A percentile compares a stretch with the other conserved stretches of the same genome.
Conservation (phyloP, 2,888 invertebrate genomes). For the Cosmia pyralina region DNA sequence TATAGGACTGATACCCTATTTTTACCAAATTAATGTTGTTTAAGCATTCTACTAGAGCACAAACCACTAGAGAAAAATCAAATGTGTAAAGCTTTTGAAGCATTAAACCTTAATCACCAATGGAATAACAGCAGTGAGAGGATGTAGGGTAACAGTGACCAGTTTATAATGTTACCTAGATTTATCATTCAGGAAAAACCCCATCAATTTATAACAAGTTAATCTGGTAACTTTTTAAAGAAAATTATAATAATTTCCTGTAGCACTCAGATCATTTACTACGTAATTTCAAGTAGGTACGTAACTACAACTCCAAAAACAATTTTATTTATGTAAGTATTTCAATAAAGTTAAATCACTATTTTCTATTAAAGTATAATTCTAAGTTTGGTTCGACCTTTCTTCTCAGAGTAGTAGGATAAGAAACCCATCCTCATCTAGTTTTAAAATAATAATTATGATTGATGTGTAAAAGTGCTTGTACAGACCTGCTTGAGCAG, state of each 20-base stretch:
- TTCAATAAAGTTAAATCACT: not conserved
- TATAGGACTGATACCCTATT: not conserved
- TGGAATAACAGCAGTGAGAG: not conserved
- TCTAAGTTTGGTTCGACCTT: not conserved
- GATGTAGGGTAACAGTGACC: not conserved
- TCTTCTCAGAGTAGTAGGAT: not conserved
- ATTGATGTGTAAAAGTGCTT: too few species aligned
- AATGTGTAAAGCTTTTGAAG: not conserved
- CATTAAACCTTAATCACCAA: not conserved
- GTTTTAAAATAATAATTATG: too few species aligned
- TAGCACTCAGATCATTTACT: not conserved
- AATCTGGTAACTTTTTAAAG: not conserved
- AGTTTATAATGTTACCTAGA: not conserved
- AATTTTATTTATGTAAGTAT: not conserved
- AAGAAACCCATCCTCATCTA: not conserved
- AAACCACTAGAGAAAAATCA: not conserved
- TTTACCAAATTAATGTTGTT: not conserved
- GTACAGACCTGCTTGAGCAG: too few species aligned
- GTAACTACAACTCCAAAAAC: not conserved
- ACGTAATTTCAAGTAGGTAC: not conserved
- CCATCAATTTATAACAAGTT: not conserved
- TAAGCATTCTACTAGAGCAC: not conserved
- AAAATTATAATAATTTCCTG: not conserved
- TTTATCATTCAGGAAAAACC: not conserved
- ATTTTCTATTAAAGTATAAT: not conserved